These are phyloP conservation scores for Pogonocichla stellata DNA, from an alignment of 2,113 vertebrate genomes.

Conservation along the genomic window DNA sequence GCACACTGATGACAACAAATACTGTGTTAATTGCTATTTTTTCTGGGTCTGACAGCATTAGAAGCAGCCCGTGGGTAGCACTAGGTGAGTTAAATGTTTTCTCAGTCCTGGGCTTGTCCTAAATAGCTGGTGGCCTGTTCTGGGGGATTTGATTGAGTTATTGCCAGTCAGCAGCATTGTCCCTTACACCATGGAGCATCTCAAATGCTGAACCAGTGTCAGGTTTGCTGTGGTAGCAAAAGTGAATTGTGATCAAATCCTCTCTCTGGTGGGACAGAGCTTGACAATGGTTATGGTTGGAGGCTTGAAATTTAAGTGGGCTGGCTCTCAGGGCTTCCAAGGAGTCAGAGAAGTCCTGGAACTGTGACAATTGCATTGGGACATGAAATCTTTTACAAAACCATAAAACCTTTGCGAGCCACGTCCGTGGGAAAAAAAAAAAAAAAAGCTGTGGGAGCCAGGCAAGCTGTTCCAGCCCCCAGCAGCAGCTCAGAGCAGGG, in stretches of 20 bases:
- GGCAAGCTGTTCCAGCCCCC: background rate
- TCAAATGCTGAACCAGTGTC: background rate
- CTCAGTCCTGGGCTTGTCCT: background rate
- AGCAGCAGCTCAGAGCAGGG: background rate
- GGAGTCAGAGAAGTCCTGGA: background rate
- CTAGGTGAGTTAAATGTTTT: background rate
- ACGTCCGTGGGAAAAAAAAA: accelerated
- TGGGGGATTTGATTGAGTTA: background rate
- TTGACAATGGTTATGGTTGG: background rate
- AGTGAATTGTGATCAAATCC: background rate
- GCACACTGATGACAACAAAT: background rate
- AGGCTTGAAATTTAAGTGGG: background rate
- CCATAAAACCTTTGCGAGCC: background rate
- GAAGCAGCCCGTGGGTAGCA: background rate
- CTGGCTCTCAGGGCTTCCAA: background rate
- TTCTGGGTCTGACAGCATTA: background rate
- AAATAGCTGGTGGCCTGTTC: background rate
- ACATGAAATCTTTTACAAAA: background rate
- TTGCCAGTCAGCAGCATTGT: background rate
- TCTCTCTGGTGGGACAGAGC: background rate
- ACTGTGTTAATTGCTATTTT: background rate
- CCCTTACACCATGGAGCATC: background rate
- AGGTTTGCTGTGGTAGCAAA: background rate
- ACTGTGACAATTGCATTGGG: background rate
- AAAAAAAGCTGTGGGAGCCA: background rate